Evolutionary conservation across 2,888 invertebrate genomes (phyloP), one percentile per base, ranked within the genome.

Genomic region (Pteria penguin): DNA sequence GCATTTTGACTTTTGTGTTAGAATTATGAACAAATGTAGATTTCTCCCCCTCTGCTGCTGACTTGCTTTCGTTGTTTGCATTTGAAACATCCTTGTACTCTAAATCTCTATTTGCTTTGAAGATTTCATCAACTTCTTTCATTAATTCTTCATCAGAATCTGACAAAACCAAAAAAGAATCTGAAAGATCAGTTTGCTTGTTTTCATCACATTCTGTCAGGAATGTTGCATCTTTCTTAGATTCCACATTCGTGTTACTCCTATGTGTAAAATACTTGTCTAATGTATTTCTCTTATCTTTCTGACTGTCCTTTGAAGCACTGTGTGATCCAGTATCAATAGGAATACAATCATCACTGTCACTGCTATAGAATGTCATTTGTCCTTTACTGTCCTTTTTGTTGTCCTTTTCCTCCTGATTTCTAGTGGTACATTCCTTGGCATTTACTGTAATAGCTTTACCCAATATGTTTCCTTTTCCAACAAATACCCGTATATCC

Each of bases 401-500:
- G 18, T n/a, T 32, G 18, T 67, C 2, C 5, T 4, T 29, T 61
- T 31, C 31, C 22, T 24, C 18, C n/a, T 18, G 14, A 45, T 2
- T 18, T 65, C 45, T 65, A 2, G 24, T 22, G 26, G 3, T 2
- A 26, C 45, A 18, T 1, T 65, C 57, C 31, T 54, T 66, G 2
- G n/a, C 5, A 26, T 26, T 24, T 2, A 22, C 52, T 27, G 66
- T 24, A 54, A 22, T 68, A 24, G 2, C 36, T 24, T 65, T 65
- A 22, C 57, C 57, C 11, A 88, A 74, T 5, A 75, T 31, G 26
- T 84, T 80, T 32, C 86, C 86, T 62, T 82, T 78, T 32, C 86
- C 86, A 14, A 79, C 78, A 80, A 87, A 87, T 36, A 81, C 70
- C 27, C 86, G 68, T 24, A 88, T 86, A 72, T 87, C 86, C 76